These are phyloP conservation scores for Xylota segnis DNA, from an alignment of 2,888 invertebrate species.

Conservation along the genomic window DNA sequence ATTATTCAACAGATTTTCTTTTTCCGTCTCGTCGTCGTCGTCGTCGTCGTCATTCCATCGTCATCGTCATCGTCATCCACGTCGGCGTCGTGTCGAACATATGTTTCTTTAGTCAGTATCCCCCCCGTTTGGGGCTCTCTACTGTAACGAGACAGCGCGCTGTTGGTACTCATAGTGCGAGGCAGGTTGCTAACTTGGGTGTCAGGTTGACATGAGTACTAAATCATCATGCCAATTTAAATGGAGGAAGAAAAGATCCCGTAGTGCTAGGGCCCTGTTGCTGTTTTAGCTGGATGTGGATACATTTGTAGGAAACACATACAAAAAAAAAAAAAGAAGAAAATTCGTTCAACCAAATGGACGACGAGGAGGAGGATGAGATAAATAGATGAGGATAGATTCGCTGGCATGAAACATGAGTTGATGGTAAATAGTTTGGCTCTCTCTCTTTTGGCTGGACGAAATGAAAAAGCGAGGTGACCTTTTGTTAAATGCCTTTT, in stretches of 20 bases:
- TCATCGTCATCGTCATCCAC: slow-evolving; percentile 18
- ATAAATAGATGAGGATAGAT: slow-evolving; percentile 74
- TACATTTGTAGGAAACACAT: slow-evolving; percentile 54
- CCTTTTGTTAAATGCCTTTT: slow-evolving; percentile 60
- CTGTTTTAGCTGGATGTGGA: slow-evolving; percentile 40
- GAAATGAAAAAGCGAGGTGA: slow-evolving; percentile 63
- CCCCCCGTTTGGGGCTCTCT: slow-evolving; percentile 1
- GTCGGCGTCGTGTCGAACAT: slow-evolving; percentile 68
- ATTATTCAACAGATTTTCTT: slow-evolving; percentile 74
- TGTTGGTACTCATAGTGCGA: slow-evolving; percentile 56
- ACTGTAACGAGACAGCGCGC: slow-evolving; percentile 32
- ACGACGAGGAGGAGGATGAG: slow-evolving; percentile 35
- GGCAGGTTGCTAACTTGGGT: slow-evolving; percentile 74
- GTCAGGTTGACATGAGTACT: slow-evolving; percentile 75
- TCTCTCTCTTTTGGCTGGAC: slow-evolving; percentile 10
- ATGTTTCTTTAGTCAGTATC: slow-evolving; percentile 37
- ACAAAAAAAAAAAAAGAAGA: slow-evolving; percentile 3
- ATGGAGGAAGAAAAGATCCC: slow-evolving; percentile 63
- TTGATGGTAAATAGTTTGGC: slow-evolving; percentile 58
- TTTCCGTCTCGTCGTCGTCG: slow-evolving; percentile 18
- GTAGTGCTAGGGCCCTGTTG: slow-evolving; percentile 30
- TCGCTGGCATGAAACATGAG: slow-evolving; percentile 73
- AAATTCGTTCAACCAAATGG: slow-evolving; percentile 36
- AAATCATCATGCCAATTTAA: slow-evolving; percentile 76
- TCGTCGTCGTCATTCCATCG: slow-evolving; percentile 31